These are phyloP conservation scores for Diarsia rubi DNA, from an alignment of 2,888 invertebrate genomes.

Conservation along the genomic window DNA sequence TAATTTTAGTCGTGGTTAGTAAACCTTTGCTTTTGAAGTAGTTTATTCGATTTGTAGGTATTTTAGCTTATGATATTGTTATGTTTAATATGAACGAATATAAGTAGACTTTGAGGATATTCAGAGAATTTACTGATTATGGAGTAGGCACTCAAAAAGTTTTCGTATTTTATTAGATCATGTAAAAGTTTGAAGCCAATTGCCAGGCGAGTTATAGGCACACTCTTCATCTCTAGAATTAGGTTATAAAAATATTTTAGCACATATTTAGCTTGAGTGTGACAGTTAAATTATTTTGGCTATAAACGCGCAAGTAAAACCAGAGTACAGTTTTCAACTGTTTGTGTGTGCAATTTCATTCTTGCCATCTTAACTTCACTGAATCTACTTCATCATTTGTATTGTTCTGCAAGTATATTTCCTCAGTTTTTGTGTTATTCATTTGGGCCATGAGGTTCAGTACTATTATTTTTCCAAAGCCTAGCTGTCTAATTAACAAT, in stretches of 20 bases:
- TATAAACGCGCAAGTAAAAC: conserved; percentile 26
- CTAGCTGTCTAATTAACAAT: not conserved
- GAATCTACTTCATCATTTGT: not conserved
- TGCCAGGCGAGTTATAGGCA: conserved; percentile 10
- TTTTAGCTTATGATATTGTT: not conserved
- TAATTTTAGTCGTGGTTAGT: conserved; percentile 5
- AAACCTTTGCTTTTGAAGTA: conserved; percentile 3
- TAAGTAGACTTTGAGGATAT: not conserved
- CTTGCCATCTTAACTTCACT: conserved; percentile 1
- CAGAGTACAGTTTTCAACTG: conserved; percentile 29
- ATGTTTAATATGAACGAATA: not conserved
- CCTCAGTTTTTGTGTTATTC: not conserved
- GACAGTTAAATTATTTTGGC: conserved; percentile 34
- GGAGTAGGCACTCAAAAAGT: conserved; percentile 18
- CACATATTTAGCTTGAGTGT: conserved; percentile 40
- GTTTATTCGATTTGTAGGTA: not conserved
- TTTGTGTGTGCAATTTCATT: conserved; percentile 5
- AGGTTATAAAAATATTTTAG: conserved; percentile 46
- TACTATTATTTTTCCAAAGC: not conserved
- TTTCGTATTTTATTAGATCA: conserved; percentile 20
- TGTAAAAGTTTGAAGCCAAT: conserved; percentile 46
- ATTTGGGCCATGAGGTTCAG: not conserved
- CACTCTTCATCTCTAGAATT: conserved; percentile 13
- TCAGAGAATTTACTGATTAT: not conserved
- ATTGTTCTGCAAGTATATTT: not conserved